phyloP scores from a whole-genome alignment of 2,113 vertebrate species.

The Dryoscopus gambensis region DNA sequence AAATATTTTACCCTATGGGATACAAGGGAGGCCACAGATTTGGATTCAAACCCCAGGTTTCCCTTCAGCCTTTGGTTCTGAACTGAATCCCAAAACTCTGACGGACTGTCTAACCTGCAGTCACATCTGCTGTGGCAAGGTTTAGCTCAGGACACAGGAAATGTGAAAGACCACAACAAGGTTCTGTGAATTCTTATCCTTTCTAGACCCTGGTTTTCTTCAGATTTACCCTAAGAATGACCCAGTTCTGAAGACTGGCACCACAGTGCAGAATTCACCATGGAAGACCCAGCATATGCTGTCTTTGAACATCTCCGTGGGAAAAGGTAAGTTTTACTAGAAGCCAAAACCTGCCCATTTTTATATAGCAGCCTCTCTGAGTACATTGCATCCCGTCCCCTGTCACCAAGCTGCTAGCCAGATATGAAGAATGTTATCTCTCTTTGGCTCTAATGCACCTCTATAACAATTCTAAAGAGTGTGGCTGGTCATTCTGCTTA shows the following conservation, averaged over 20 bases:
- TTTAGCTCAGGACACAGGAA: neutral
- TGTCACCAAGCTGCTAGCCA: neutral
- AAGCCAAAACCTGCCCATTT: neutral
- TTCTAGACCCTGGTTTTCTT: neutral
- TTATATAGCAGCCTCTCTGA: neutral
- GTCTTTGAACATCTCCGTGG: neutral
- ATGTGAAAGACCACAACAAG: neutral
- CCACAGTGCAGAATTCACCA: neutral
- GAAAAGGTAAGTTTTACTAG: neutral
- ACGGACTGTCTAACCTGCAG: neutral
- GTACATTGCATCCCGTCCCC: accelerated
- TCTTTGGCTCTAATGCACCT: neutral
- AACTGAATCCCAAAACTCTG: neutral
- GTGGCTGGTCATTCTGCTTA: neutral
- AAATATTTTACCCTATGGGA: neutral
- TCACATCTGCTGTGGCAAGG: neutral
- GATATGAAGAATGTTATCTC: neutral
- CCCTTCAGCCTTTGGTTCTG: neutral
- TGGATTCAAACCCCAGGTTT: neutral
- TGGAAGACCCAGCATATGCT: neutral
- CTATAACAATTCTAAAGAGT: neutral
- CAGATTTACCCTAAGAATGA: neutral
- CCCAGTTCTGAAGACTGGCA: neutral
- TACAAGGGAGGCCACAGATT: neutral
- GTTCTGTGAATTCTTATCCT: neutral